Evolutionary conservation across 2,888 invertebrate species (phyloP).

Genomic region (Diplolepis rosae): DNA sequence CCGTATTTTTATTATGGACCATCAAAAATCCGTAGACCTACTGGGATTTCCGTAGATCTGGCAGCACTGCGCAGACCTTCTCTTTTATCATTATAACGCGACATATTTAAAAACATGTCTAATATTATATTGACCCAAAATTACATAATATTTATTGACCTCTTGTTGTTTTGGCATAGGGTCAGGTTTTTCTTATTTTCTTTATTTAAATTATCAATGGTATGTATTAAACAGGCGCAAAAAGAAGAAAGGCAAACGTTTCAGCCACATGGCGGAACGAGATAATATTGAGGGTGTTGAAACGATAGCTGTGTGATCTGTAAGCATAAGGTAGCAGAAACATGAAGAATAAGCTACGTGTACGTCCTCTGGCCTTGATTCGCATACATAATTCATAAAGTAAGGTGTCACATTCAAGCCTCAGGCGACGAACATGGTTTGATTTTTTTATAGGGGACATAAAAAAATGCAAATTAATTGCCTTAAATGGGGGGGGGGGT

Average conservation of each 20-base stretch:
- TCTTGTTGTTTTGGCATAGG: too few species aligned
- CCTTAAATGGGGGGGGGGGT: conserved; percentile 54
- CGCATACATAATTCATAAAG: conserved; percentile 67
- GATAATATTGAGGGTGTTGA: conserved; percentile 9
- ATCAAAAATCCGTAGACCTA: too few species aligned
- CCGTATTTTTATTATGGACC: too few species aligned
- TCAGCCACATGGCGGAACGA: background rate
- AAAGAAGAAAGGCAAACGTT: background rate
- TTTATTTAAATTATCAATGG: too few species aligned
- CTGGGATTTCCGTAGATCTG: too few species aligned
- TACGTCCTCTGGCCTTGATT: conserved; percentile 37
- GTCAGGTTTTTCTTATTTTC: too few species aligned
- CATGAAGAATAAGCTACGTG: background rate
- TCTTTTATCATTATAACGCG: too few species aligned
- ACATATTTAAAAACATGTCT: too few species aligned
- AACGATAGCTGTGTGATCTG: conserved; percentile 5
- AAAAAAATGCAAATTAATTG: conserved; percentile 62
- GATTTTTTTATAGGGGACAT: conserved; percentile 44
- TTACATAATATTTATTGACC: too few species aligned
- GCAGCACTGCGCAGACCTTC: too few species aligned
- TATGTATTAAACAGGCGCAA: background rate
- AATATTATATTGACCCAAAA: too few species aligned
- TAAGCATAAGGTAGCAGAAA: background rate
- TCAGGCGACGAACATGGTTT: conserved; percentile 61
- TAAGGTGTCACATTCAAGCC: conserved; percentile 57